These are phyloP conservation scores for Anarhynchus alexandrinus DNA, from an alignment of 2,113 vertebrate genomes.

Conservation along the genomic window DNA sequence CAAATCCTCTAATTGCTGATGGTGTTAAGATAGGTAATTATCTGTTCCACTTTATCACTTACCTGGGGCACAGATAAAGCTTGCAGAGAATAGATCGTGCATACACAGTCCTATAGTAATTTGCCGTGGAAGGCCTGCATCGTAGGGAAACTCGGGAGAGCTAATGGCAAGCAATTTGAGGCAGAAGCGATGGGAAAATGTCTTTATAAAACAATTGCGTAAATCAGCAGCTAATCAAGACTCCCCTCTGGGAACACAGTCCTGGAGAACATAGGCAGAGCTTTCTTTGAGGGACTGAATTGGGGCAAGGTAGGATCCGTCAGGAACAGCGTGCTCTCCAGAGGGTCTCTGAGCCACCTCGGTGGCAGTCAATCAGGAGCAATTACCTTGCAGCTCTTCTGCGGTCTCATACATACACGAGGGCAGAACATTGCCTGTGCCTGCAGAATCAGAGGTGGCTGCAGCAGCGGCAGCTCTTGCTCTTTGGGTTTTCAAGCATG, in stretches of 20 bases:
- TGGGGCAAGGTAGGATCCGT: neutral
- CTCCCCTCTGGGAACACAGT: neutral
- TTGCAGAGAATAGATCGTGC: neutral
- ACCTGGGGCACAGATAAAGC: neutral
- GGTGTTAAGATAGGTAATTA: neutral
- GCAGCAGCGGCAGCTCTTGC: neutral
- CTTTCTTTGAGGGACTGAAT: neutral
- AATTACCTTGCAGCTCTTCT: neutral
- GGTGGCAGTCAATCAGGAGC: neutral
- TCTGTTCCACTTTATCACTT: neutral
- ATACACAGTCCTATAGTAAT: neutral
- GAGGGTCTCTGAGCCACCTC: neutral
- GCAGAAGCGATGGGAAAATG: neutral
- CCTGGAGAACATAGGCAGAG: neutral
- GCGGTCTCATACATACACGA: accelerated
- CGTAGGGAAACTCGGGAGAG: neutral
- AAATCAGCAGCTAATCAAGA: neutral
- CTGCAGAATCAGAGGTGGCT: neutral
- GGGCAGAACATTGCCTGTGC: neutral
- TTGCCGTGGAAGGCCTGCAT: neutral
- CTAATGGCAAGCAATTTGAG: neutral
- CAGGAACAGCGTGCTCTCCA: neutral
- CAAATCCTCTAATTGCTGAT: neutral
- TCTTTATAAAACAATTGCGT: neutral
- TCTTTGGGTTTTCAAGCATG: neutral